Base-by-base conservation (phyloP, 2,888 invertebrate species). In the Lasioglossum villosulum region DNA sequence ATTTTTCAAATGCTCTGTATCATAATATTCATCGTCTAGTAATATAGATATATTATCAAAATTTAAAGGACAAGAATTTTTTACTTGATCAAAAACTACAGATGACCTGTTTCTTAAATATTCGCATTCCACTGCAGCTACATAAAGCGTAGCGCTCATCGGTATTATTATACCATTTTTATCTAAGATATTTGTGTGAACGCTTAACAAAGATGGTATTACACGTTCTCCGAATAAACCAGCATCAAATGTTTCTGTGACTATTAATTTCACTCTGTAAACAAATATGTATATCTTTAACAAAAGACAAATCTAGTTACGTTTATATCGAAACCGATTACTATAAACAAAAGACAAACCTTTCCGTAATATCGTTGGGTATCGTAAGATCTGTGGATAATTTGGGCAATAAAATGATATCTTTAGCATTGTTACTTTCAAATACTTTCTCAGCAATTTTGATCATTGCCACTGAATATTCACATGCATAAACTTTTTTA, bases 191-290 rank as follows among this genome's bases (percentile, higher is more conserved):
- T 96, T 94, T 80, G 96, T 95, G 96, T 97, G 97, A 10, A 97
- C 97, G 95, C 98, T 97, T 68, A 96, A 94, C 68, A 98, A 93
- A 30, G 97, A 96, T 88, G 96, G 96, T 70, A 98, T 94, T 56
- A 97, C 96, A 91, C 96, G 96, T 95, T 98, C 98, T 1, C 98
- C 98, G 94, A 98, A 97, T 42, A 98, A 93, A 0, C 97, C 98
- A 75, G 97, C 97, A 95, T 98, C 98, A 95, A 98, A 97, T 87
- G 97, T 96, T 95, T 98, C 98, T 4, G 97, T 97, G 0, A 98
- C 96, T 78, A 98, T 94, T 71, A 98, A 93, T 78, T 97, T 96
- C 34, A 96, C 96, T 92, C 95, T 93, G 75, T 37, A 89, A 89
- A 79, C 39, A 80, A 75, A 74, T 63, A 39, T 52, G 16, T 48